phyloP scores from a whole-genome alignment of 2,888 invertebrate genomes.

The Thymelicus acteon region DNA sequence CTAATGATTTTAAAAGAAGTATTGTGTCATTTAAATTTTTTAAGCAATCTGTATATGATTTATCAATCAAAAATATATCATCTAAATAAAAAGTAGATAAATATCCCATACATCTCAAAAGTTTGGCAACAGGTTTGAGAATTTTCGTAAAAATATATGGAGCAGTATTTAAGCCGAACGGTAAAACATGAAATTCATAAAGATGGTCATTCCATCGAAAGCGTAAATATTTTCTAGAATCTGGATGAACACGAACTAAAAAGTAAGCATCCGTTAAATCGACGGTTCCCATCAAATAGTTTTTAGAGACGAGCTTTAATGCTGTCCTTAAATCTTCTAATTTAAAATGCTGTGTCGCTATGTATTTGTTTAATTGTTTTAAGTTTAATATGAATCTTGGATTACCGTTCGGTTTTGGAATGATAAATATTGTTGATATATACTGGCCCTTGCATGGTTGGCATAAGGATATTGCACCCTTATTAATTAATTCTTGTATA shows the following conservation, averaged over 20 bases:
- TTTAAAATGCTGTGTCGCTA: constrained; percentile 38
- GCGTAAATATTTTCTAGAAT: constrained; percentile 19
- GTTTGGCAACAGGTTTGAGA: constrained; percentile 22
- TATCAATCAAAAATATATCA: constrained; percentile 22
- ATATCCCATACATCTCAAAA: constrained; percentile 14
- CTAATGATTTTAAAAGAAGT: constrained; percentile 10
- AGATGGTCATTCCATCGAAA: constrained; percentile 13
- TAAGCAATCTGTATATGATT: constrained; percentile 15
- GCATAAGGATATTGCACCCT: constrained; percentile 5
- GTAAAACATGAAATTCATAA: constrained; percentile 38
- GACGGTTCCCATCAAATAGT: constrained; percentile 29
- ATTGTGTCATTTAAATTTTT: constrained; percentile 3
- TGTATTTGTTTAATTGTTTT: constrained; percentile 35
- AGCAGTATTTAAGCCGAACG: constrained; percentile 21
- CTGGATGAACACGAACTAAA: constrained; percentile 24
- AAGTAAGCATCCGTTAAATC: constrained; percentile 39
- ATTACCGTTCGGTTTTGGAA: constrained; percentile 29
- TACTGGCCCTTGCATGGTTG: constrained; percentile 12
- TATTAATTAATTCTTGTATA: neutral
- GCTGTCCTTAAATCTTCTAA: constrained; percentile 35
- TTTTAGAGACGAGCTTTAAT: constrained; percentile 26
- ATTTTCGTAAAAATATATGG: constrained; percentile 24
- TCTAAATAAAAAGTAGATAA: constrained; percentile 21
- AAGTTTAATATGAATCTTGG: constrained; percentile 39
- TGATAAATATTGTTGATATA: constrained; percentile 12